A percentile compares a stretch with the other conserved stretches of the same genome.
Conservation (phyloP, 2,113 vertebrate genomes). For the Panurus biarmicus region DNA sequence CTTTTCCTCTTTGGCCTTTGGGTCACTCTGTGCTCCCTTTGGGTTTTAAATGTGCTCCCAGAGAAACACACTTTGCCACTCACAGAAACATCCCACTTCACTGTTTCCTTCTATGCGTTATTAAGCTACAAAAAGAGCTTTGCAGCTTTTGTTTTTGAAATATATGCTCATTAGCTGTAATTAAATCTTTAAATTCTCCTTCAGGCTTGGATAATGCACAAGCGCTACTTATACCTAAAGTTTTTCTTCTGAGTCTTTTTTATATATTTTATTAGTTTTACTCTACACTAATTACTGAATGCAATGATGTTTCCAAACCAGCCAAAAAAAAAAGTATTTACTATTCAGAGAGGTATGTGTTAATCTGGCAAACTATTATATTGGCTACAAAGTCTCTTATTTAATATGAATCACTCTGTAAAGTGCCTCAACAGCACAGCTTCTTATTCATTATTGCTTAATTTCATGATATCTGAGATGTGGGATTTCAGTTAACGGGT, state of each 20-base stretch:
- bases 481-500: conserved; percentile 20
- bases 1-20: not conserved
- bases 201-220: conserved; percentile 37
- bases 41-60: not conserved
- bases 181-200: conserved; percentile 63
- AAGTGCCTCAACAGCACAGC: conserved; percentile 19
- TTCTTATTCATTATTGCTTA: conserved; percentile 59
- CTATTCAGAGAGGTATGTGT: conserved; percentile 18
- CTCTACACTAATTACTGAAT: conserved; percentile 10
- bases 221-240: not conserved
- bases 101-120: conserved; percentile 8
- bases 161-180: conserved; percentile 48
- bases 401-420: conserved; percentile 55
- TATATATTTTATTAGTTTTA: not conserved
- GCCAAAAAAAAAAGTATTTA: conserved; percentile 45
- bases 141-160: conserved; percentile 37
- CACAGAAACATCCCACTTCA: not conserved
- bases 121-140: conserved; percentile 24
- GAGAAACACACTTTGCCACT: not conserved
- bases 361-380: conserved; percentile 51
- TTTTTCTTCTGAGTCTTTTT: not conserved
- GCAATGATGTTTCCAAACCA: conserved; percentile 27
- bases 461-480: conserved; percentile 46
- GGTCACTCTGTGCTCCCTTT: not conserved
- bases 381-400: conserved; percentile 30